Evolutionary conservation across 37 sponge, comb jelly and placozoan genomes (phyloP).

Genomic region (Ianthella basta): DNA sequence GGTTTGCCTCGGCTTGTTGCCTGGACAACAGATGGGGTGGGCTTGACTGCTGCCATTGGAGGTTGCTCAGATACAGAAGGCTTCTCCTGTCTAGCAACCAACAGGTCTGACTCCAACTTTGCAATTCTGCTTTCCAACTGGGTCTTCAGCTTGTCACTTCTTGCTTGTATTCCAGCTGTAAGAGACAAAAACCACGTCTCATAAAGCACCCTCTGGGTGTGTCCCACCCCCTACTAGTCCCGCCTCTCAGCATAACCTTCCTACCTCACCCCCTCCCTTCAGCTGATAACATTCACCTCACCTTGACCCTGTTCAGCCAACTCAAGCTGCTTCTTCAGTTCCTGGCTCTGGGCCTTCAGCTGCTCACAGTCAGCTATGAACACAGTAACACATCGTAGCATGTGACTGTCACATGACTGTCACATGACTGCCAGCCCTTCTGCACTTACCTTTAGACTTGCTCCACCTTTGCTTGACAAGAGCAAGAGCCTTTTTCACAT

Average conservation of each 20-base stretch:
- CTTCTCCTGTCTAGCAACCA: background rate
- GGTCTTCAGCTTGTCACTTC: background rate
- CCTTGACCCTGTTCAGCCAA: slow-evolving; percentile 32
- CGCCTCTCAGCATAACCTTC: no score
- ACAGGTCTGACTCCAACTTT: slow-evolving; percentile 3
- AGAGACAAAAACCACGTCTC: background rate
- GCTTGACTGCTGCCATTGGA: slow-evolving; percentile 22
- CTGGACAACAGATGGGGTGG: slow-evolving; percentile 13
- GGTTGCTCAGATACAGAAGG: slow-evolving; percentile 13
- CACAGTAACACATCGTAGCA: no score
- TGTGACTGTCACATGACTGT: no score
- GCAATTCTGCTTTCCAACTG: slow-evolving; percentile 13
- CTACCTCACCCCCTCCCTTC: no score
- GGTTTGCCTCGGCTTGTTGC: slow-evolving; percentile 21
- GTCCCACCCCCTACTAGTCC: no score
- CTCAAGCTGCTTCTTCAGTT: slow-evolving; percentile 56
- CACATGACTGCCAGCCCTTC: no score
- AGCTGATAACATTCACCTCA: background rate
- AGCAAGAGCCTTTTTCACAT: slow-evolving; percentile 9
- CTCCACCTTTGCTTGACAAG: slow-evolving; percentile 18
- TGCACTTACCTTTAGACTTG: slow-evolving; percentile 14
- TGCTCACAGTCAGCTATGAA: slow-evolving; percentile 13
- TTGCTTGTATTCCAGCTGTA: background rate
- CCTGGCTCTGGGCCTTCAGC: slow-evolving; percentile 19
- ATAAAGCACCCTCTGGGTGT: no score